These are phyloP conservation scores for Hippocampus guttulatus DNA, from an alignment of 2,113 vertebrate species.

Conservation along the genomic window DNA sequence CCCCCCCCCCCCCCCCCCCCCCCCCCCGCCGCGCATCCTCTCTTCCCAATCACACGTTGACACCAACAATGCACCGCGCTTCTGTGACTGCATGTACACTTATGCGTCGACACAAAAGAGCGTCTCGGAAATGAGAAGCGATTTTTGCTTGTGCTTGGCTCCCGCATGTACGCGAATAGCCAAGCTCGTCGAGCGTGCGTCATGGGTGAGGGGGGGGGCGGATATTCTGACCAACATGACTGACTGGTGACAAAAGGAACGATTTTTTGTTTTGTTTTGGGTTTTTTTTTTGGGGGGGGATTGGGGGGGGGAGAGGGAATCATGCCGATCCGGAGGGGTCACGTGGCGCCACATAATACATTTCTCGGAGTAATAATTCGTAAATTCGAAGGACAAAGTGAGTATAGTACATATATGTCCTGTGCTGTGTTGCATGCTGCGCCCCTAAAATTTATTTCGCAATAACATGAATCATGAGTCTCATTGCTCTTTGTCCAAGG, in stretches of 20 bases:
- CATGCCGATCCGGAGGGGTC: constrained; percentile 97
- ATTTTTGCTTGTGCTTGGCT: neutral
- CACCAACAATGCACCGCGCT: constrained; percentile 1
- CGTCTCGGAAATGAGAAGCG: neutral
- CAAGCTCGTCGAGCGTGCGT: neutral
- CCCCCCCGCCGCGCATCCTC: neutral
- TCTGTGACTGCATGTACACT: neutral
- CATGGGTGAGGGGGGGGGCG: neutral
- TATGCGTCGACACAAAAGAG: neutral
- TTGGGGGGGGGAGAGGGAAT: constrained; percentile 47
- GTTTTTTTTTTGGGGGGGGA: neutral
- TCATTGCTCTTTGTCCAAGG: neutral
- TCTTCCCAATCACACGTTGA: neutral
- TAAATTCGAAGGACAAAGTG: constrained; percentile 98
- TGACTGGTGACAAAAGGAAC: constrained; percentile 77
- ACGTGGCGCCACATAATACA: constrained; percentile 95
- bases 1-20: neutral
- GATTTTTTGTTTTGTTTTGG: neutral
- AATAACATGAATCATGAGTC: neutral
- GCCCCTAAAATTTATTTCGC: neutral
- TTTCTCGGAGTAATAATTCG: constrained; percentile 94
- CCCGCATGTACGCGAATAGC: constrained; percentile 5
- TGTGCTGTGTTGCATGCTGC: neutral
- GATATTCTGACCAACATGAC: constrained; percentile 74
- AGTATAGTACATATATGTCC: constrained; percentile 78